A percentile compares a stretch with the other conserved stretches of the same genome.
phyloP scores from a whole-genome alignment of 2,797 vertebrate species.

The Salarias fasciatus region DNA sequence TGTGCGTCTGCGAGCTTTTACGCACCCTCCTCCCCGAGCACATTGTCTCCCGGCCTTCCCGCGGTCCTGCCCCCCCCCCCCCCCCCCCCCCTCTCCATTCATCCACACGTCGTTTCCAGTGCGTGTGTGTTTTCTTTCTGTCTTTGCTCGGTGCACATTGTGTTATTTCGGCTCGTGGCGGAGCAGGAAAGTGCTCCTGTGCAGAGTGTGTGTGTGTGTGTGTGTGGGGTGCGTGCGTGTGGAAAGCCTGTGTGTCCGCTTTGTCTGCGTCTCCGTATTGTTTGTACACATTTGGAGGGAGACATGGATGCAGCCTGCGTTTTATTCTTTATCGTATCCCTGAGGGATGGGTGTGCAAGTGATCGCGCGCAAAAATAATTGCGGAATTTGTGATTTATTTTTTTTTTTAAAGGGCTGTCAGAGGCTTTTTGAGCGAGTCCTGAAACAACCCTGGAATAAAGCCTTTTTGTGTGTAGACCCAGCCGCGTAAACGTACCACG shows the following conservation, averaged over 20 bases:
- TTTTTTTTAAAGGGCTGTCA: slow-evolving; percentile 9
- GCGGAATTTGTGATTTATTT: slow-evolving; percentile 30
- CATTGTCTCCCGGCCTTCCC: slow-evolving; percentile 53
- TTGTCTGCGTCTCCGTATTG: slow-evolving; percentile 85
- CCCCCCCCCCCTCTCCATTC: slow-evolving; percentile 1
- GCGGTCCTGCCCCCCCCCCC: too few species aligned
- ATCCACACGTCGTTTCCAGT: slow-evolving; percentile 50
- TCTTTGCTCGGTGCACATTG: slow-evolving; percentile 39
- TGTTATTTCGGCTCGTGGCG: slow-evolving; percentile 66
- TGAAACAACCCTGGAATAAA: slow-evolving; percentile 56
- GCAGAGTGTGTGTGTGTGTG: slow-evolving; percentile 11
- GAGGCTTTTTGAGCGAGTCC: slow-evolving; percentile 40
- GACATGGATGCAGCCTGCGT: slow-evolving; percentile 34
- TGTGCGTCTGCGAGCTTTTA: slow-evolving; percentile 81
- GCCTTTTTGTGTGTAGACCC: slow-evolving; percentile 33
- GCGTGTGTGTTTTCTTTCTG: not conserved
- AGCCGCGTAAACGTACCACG: slow-evolving; percentile 28
- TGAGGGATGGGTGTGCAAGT: slow-evolving; percentile 41
- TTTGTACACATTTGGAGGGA: slow-evolving; percentile 78
- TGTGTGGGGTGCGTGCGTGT: slow-evolving; percentile 10
- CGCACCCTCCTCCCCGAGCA: slow-evolving; percentile 57
- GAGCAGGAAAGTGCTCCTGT: slow-evolving; percentile 60
- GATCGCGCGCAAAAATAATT: slow-evolving; percentile 40
- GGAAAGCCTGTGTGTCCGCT: slow-evolving; percentile 67
- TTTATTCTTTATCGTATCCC: slow-evolving; percentile 1